Evolutionary conservation across 2,797 vertebrate genomes (phyloP).

Genomic region (Acanthis flammea): DNA sequence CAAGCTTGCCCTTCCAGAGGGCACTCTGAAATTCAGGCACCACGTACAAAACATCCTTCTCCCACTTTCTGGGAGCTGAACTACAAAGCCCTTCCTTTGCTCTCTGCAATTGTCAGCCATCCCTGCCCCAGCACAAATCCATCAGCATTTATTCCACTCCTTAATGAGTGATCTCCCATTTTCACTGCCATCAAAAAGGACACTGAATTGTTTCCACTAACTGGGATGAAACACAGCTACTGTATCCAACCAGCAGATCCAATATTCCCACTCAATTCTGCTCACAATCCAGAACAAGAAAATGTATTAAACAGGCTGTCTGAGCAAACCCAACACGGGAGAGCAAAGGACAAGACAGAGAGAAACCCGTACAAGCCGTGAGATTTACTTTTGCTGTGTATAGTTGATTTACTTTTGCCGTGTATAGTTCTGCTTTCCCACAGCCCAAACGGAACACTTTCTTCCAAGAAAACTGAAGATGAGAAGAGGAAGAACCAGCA

Average conservation of each 20-base stretch:
- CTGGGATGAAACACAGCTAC: neutral
- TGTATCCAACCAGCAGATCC: neutral
- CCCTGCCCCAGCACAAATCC: neutral
- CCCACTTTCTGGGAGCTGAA: neutral
- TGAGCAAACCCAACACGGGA: neutral
- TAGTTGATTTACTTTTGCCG: neutral
- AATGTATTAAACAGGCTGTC: neutral
- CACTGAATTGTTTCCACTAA: neutral
- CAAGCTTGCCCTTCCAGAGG: neutral
- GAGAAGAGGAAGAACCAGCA: neutral
- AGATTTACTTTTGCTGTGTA: neutral
- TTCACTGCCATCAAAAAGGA: neutral
- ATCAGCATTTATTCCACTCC: neutral
- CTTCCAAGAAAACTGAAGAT: neutral
- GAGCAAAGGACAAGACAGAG: neutral
- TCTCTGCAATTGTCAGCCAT: neutral
- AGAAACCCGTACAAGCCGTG: neutral
- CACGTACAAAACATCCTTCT: accelerated
- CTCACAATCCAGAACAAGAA: neutral
- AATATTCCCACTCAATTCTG: neutral
- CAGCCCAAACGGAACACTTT: neutral
- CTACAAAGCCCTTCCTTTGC: neutral
- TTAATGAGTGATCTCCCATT: neutral
- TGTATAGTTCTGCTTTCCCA: neutral
- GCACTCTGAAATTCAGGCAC: neutral